Evolutionary conservation across 1,140 invertebrate genomes (phyloP).

Genomic region (Metaphire vulgaris): DNA sequence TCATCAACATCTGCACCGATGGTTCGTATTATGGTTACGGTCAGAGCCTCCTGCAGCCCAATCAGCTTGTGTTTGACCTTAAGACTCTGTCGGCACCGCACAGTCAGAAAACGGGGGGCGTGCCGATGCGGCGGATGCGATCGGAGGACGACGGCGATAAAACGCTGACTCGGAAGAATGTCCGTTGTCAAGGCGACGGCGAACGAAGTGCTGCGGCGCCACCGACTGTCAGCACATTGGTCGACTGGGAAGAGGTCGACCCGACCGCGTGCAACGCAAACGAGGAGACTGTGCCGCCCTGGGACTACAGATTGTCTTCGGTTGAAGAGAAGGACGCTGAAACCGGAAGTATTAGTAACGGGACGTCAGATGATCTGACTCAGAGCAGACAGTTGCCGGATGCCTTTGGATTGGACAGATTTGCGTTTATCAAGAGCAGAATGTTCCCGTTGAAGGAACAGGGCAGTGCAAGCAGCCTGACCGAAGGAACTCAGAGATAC

Average conservation of each 20-base stretch:
- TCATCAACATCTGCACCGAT: constrained; percentile 44
- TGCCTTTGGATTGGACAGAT: constrained; percentile 28
- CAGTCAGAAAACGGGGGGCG: constrained; percentile 20
- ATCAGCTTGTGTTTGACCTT: constrained; percentile 62
- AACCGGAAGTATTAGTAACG: constrained; percentile 2
- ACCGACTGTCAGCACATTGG: not conserved
- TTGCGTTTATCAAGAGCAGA: not conserved
- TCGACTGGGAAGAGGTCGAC: not conserved
- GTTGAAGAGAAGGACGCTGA: constrained; percentile 1
- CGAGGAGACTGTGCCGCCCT: not conserved
- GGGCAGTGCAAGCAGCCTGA: constrained; percentile 1
- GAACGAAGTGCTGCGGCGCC: not conserved
- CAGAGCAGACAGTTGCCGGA: constrained; percentile 27
- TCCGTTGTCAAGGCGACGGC: not conserved
- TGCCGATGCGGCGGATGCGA: constrained; percentile 6
- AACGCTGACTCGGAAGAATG: not conserved
- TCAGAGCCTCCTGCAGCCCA: constrained; percentile 81
- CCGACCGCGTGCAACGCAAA: not conserved
- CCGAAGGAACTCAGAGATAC: not conserved
- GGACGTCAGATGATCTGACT: not conserved
- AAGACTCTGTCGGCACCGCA: not conserved
- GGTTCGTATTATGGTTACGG: constrained; percentile 75
- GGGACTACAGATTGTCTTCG: not conserved
- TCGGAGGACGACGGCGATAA: not conserved
- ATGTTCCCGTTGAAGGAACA: not conserved